These are phyloP conservation scores for Aphis craccivora DNA, from an alignment of 1,140 invertebrate species.

Conservation along the genomic window DNA sequence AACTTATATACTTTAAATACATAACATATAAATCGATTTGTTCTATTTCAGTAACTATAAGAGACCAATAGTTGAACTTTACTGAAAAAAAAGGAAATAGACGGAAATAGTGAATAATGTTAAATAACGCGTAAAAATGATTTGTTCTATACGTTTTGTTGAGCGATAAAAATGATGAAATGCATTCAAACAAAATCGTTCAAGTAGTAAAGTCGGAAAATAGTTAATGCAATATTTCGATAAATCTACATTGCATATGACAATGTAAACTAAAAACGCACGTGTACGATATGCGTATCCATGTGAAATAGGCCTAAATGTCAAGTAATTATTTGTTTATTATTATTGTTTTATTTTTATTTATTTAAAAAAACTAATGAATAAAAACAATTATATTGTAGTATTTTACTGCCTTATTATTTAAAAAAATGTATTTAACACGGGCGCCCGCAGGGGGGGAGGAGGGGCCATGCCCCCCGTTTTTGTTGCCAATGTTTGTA, in stretches of 20 bases:
- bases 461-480: too few species aligned
- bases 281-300: too few species aligned
- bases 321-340: too few species aligned
- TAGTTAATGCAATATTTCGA: neutral
- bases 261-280: too few species aligned
- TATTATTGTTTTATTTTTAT: too few species aligned
- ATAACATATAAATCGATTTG: neutral
- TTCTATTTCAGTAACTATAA: neutral
- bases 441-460: too few species aligned
- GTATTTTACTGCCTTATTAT: too few species aligned
- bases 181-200: neutral
- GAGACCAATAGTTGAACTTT: neutral
- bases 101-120: neutral
- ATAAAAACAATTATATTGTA: too few species aligned
- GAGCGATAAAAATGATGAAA: neutral
- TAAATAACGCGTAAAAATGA: constrained; percentile 3
- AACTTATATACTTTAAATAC: neutral
- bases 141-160: neutral
- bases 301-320: too few species aligned
- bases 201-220: neutral
- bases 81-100: neutral
- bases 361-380: too few species aligned
- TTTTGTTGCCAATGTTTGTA: too few species aligned
- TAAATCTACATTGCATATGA: neutral
- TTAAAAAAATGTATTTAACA: too few species aligned